Evolutionary conservation across 2,888 invertebrate species (phyloP), one percentile per base, ranked within the genome.

Genomic region (Calephelis perditalis): DNA sequence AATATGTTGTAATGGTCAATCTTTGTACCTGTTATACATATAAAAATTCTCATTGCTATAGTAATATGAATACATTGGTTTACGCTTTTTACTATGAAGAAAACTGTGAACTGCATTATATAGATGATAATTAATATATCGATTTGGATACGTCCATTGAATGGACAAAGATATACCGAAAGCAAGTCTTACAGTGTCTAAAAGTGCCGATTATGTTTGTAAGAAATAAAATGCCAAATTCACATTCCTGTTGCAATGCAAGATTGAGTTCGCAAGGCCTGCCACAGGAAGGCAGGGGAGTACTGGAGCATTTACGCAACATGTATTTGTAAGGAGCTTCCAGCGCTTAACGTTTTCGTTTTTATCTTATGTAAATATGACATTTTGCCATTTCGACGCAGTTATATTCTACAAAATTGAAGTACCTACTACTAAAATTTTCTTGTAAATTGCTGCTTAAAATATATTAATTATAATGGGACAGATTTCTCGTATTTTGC

Each of bases 161-260:
- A 9, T 10, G 26, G n/a, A 49, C 12, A 5, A 49, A 15, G 8
- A 1, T 15, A 47, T 49, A 9, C 49, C 12, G 15, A 15, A 49
- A 15, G 49, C 46, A 46, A 15, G 5, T 49, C 9, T 26, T 40
- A 40, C 40, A 40, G 8, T 40, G 40, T 40, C 8, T 7, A 6
- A 8, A 37, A 40, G 40, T 40, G 40, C 40, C 8, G 40, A 40
- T 40, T 40, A 40, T 40, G 40, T 40, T 8, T 49, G 35, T 10
- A 26, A 35, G 11, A 52, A 5, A 52, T 46, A 46, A n/a, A 52
- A 52, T 49, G 49, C 49, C 49, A 49, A 49, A 49, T 49, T 49
- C 49, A 49, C 49, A 49, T 49, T 49, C 49, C 49, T 49, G 8
- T 49, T 49, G 7, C 26, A 49, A 35, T 47, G 10, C 49, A 10